phyloP scores from a whole-genome alignment of 1,140 invertebrate genomes.

The Tetragnatha versicolor region DNA sequence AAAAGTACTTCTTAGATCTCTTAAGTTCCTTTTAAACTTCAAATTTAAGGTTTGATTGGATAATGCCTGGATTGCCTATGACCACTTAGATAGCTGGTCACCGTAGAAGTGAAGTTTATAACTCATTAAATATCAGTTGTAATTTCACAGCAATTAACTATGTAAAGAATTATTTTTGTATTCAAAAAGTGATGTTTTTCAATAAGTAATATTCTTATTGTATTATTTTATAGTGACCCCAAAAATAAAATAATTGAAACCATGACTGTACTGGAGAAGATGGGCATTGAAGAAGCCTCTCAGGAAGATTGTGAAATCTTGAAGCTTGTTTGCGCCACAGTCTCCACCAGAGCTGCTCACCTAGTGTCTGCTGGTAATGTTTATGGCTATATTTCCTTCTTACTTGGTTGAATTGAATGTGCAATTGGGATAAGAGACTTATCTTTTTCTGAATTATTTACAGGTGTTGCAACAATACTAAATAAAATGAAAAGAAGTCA shows the following conservation, averaged over 20 bases:
- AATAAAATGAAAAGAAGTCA: conserved; percentile 81
- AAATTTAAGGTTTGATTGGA: no score
- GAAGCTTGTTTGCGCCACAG: conserved; percentile 87
- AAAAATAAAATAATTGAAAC: conserved; percentile 52
- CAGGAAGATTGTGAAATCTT: conserved; percentile 89
- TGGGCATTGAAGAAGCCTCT: conserved; percentile 69
- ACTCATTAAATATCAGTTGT: no score
- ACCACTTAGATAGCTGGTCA: no score
- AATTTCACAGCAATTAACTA: no score
- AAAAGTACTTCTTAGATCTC: no score
- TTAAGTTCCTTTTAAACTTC: no score
- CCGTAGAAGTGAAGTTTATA: no score
- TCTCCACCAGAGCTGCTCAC: conserved; percentile 90
- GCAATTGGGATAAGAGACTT: neutral
- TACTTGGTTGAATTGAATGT: neutral
- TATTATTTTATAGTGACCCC: conserved; percentile 64
- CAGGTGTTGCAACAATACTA: conserved; percentile 69
- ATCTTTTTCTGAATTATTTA: neutral
- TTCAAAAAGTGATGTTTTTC: neutral
- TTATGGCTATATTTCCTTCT: neutral
- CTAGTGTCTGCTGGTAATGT: conserved; percentile 77
- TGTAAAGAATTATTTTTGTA: neutral
- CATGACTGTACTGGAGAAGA: conserved; percentile 67
- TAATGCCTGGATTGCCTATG: no score
- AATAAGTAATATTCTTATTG: neutral